phyloP scores from a whole-genome alignment of 2,113 vertebrate species.

The human region DNA sequence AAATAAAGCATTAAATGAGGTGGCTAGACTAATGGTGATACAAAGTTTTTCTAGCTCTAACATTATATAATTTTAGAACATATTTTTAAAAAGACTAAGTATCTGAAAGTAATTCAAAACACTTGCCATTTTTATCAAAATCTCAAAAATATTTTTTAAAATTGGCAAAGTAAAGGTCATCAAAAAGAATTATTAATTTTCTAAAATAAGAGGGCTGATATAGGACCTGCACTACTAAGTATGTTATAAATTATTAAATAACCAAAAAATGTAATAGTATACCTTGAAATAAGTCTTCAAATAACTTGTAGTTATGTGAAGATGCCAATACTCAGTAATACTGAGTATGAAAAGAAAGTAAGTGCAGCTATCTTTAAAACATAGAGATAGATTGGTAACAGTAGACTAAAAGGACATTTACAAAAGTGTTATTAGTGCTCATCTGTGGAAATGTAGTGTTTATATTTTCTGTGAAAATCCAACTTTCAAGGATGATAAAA shows the following conservation, averaged over 20 bases:
- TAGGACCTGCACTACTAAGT: not conserved
- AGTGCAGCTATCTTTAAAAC: not conserved
- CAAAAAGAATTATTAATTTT: not conserved
- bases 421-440: not conserved
- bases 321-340: not conserved
- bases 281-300: slow-evolving; percentile 24
- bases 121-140: not conserved
- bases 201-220: not conserved
- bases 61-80: not conserved
- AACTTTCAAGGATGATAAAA: slow-evolving; percentile 47
- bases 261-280: not conserved
- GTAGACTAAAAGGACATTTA: not conserved
- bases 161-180: not conserved
- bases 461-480: slow-evolving; percentile 41
- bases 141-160: not conserved
- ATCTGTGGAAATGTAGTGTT: not conserved
- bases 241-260: slow-evolving; percentile 32
- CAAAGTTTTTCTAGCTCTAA: not conserved
- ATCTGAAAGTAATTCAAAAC: slow-evolving; percentile 16
- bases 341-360: not conserved
- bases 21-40: not conserved
- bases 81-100: slow-evolving; percentile 24
- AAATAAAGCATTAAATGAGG: slow-evolving; percentile 12
- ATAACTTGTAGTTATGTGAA: slow-evolving; percentile 1
- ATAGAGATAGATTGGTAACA: not conserved